Evolutionary conservation across 2,888 invertebrate species (phyloP), one percentile per base, ranked within the genome.

Genomic region (Drosophila paracracens): DNA sequence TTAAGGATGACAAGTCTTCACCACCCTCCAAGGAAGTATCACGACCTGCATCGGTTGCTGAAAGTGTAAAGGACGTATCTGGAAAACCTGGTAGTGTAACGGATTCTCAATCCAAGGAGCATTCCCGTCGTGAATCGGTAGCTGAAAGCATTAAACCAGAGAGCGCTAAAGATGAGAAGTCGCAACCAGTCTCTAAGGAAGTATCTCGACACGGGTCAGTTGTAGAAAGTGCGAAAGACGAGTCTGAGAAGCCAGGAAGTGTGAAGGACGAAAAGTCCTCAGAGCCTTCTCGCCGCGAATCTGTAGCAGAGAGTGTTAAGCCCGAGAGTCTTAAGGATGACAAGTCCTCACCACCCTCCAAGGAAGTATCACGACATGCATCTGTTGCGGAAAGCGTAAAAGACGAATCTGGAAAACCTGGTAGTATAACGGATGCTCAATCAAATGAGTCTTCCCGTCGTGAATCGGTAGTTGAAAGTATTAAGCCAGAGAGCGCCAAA

Each of bases 201-300:
- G 38, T 38, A 8, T 38, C 38, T 8, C 38, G 18, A 2, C 25
- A 21, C 21, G 21, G 0, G 0, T 40, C 40, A 10, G 40, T 40
- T 0, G 2, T 2, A 10, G 40, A n/a, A n/a, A n/a, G n/a, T 11
- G 5, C 5, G 0, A 40, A 40, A 10, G n/a, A 2, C n/a, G n/a
- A 31, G 10, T 31, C 31, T 31, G 31, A 31, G 31, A 31, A 10
- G 31, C 31, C 40, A n/a, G n/a, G 0, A 40, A n/a, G n/a, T n/a
- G 40, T 40, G n/a, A 40, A 11, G 2, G n/a, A n/a, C 2, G 40
- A 40, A 11, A n/a, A n/a, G 5, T 40, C 40, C 0, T 0, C 0
- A 10, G 40, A 40, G 5, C 40, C n/a, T n/a, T 40, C 40, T 4
- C 40, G 40, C 10, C 40, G n/a, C 2, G 40, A 40, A n/a, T 40